phyloP scores from a whole-genome alignment of 2,797 vertebrate genomes.

The Rallus crepitans region DNA sequence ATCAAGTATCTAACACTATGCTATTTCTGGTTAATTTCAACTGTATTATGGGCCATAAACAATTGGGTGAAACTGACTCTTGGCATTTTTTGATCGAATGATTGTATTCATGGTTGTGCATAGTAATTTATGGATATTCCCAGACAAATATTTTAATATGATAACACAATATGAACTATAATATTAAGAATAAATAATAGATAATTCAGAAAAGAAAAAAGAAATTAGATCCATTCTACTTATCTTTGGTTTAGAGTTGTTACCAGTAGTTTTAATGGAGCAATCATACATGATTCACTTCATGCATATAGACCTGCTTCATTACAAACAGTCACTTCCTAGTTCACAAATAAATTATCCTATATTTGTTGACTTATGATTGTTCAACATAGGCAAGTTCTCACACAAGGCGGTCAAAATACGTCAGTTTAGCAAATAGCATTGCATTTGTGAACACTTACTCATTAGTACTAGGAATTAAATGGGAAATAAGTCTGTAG shows the following conservation, averaged over 20 bases:
- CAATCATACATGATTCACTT: fast-evolving
- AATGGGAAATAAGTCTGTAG: not conserved
- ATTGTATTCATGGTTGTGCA: not conserved
- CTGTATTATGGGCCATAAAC: not conserved
- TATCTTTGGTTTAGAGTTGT: not conserved
- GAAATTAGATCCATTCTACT: fast-evolving
- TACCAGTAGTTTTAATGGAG: not conserved
- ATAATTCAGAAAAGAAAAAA: not conserved
- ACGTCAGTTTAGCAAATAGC: not conserved
- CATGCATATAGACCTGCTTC: not conserved
- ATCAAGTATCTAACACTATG: not conserved
- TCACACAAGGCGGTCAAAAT: not conserved
- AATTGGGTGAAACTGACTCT: not conserved
- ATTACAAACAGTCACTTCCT: not conserved
- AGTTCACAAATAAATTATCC: not conserved
- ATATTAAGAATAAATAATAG: not conserved
- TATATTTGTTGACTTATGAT: not conserved
- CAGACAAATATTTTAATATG: not conserved
- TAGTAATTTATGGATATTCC: not conserved
- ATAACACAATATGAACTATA: not conserved
- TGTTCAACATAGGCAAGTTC: not conserved
- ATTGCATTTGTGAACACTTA: not conserved
- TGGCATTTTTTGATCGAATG: not conserved
- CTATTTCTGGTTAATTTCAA: not conserved
- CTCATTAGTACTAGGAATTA: not conserved